phyloP scores from a whole-genome alignment of 2,113 vertebrate genomes.

The Phalacrocorax brasilianus region DNA sequence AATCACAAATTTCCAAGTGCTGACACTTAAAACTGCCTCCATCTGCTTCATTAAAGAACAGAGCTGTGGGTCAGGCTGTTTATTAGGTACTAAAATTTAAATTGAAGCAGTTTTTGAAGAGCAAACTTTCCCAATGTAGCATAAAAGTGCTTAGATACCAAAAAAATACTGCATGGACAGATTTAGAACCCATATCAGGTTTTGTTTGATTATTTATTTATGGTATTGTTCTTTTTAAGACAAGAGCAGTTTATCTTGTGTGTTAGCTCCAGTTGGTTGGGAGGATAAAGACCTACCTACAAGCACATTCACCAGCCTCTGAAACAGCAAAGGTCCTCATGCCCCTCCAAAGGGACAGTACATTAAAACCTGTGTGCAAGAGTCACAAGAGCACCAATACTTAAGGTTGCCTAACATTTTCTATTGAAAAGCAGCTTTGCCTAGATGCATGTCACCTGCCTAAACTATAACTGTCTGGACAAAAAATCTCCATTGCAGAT shows the following conservation, averaged over 20 bases:
- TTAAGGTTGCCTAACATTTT: not conserved
- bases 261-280: not conserved
- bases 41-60: constrained; percentile 29
- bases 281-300: not conserved
- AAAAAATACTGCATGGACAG: not conserved
- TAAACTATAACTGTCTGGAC: not conserved
- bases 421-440: not conserved
- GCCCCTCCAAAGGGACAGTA: not conserved
- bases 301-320: not conserved
- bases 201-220: constrained; percentile 32
- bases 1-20: too few species aligned
- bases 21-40: constrained; percentile 3
- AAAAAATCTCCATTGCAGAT: not conserved
- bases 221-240: constrained; percentile 1
- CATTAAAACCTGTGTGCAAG: not conserved
- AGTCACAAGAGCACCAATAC: not conserved
- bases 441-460: not conserved
- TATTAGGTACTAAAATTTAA: constrained; percentile 55
- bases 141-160: not conserved
- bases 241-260: not conserved
- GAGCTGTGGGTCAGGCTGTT: constrained; percentile 36
- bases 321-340: not conserved
- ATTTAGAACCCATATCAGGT: constrained; percentile 7
- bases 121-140: not conserved
- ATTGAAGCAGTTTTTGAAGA: constrained; percentile 26